A percentile compares a stretch with the other conserved stretches of the same genome.
Conservation (phyloP, 2,797 vertebrate species). For the Cyclura pinguis region DNA sequence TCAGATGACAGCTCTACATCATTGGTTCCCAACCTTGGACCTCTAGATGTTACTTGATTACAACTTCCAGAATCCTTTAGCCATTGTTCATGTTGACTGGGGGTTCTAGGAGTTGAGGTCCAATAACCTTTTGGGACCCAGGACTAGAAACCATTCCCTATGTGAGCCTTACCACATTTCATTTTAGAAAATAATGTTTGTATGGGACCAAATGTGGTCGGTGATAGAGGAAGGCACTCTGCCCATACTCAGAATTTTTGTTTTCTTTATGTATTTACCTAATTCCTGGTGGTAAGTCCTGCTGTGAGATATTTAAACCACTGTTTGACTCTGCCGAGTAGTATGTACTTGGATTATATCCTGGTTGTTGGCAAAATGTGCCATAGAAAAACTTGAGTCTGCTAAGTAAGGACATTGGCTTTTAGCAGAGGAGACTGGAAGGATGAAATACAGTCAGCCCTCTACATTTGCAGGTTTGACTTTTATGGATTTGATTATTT, state of each 20-base stretch:
- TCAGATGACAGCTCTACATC: no score
- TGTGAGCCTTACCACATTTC: no score
- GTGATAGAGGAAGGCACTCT: background rate
- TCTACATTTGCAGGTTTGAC: no score
- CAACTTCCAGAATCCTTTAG: background rate
- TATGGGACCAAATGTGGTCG: no score
- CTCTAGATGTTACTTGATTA: no score
- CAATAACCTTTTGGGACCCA: background rate
- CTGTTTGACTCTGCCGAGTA: background rate
- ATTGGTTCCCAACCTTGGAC: no score
- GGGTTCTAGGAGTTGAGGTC: background rate
- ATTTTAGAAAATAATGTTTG: no score
- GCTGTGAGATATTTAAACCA: no score
- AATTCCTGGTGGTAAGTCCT: background rate
- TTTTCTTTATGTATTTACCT: background rate
- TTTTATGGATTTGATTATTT: no score
- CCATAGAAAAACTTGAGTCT: background rate
- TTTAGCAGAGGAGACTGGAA: background rate
- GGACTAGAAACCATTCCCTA: no score
- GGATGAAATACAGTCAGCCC: background rate
- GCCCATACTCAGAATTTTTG: background rate
- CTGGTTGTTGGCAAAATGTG: background rate
- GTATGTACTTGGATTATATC: no score
- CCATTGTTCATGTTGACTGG: background rate
- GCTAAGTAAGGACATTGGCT: background rate